Conservation (phyloP, 2,797 vertebrate species). For the Scolopax bukidnonensis region DNA sequence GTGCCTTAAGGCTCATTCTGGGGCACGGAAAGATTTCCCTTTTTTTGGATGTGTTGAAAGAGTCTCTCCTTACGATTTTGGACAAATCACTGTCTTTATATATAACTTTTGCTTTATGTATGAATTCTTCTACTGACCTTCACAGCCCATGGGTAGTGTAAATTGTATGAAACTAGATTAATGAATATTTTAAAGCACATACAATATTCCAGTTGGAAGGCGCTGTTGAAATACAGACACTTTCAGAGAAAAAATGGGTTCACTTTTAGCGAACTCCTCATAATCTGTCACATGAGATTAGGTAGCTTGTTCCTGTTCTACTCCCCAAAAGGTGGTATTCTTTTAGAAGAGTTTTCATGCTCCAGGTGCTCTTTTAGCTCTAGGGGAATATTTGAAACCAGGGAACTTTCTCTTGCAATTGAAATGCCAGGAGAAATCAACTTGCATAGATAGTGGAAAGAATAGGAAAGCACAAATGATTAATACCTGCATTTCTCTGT, state of each 20-base stretch:
- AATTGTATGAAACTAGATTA: not conserved
- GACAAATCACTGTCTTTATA: not conserved
- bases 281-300: not conserved
- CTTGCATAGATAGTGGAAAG: not conserved
- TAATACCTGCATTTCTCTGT: constrained; percentile 3
- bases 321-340: not conserved
- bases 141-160: not conserved
- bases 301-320: not conserved
- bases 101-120: not conserved
- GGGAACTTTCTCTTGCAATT: not conserved
- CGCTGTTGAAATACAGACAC: not conserved
- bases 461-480: not conserved
- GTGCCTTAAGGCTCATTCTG: not conserved
- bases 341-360: not conserved
- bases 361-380: not conserved
- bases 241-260: not conserved
- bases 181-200: not conserved
- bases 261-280: not conserved
- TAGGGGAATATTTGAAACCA: constrained; percentile 3
- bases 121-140: not conserved
- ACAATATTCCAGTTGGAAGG: not conserved
- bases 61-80: not conserved
- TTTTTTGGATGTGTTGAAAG: not conserved
- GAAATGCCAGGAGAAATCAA: constrained; percentile 10
- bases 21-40: not conserved